These are phyloP conservation scores for Stictocephala bisonia DNA, from an alignment of 2,888 invertebrate genomes.

Conservation along the genomic window DNA sequence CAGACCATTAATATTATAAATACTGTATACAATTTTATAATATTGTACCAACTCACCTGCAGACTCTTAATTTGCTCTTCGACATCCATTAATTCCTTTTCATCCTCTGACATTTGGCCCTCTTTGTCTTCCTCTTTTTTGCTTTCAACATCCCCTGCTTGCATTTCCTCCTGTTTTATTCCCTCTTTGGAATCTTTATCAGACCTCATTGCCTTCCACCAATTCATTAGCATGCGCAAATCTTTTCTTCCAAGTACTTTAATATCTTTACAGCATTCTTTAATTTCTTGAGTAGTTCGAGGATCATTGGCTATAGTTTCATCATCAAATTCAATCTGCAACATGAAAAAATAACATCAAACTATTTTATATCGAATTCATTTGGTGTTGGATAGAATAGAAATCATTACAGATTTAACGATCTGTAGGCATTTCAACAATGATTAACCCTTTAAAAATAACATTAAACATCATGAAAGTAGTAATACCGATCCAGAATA, in stretches of 20 bases:
- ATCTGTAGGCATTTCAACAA: no score
- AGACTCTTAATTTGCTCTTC: constrained; percentile 68
- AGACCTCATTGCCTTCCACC: constrained; percentile 86
- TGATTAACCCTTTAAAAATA: no score
- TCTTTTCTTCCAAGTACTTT: constrained; percentile 97
- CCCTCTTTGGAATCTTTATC: constrained; percentile 64
- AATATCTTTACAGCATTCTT: constrained; percentile 94
- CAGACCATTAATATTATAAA: no score
- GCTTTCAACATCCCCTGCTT: no score
- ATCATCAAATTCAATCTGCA: constrained; percentile 71
- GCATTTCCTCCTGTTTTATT: constrained; percentile 55
- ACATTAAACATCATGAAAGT: no score
- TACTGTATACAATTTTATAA: no score
- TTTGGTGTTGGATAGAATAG: no score
- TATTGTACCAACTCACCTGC: constrained; percentile 42
- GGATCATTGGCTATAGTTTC: constrained; percentile 78
- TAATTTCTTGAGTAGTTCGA: constrained; percentile 87
- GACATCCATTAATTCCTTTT: constrained; percentile 71
- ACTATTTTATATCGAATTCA: no score
- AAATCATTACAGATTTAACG: no score
- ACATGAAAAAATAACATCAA: no score
- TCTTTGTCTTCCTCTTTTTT: constrained; percentile 63
- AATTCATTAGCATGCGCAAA: constrained; percentile 80
- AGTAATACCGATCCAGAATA: no score
- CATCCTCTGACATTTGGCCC: constrained; percentile 65